phyloP scores from a whole-genome alignment of 2,888 invertebrate species.

The Drosophila anomelani region DNA sequence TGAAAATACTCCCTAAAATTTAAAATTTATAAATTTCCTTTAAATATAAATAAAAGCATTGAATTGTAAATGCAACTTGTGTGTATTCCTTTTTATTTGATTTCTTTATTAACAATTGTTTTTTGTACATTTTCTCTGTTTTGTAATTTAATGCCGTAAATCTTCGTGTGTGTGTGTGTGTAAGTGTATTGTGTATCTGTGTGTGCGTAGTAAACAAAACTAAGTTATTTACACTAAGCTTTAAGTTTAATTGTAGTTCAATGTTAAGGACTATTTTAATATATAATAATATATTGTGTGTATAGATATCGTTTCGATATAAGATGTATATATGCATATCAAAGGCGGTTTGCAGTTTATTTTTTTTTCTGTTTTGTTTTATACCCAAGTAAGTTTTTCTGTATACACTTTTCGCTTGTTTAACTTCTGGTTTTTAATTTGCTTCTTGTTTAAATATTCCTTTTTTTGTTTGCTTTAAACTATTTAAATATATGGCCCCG shows the following conservation, averaged over 20 bases:
- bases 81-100: slow-evolving; percentile 54
- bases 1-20: background rate
- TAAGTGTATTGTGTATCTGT: slow-evolving; percentile 44
- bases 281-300: slow-evolving; percentile 68
- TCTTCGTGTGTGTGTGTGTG: slow-evolving; percentile 52
- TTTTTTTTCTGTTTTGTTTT: background rate
- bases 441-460: slow-evolving; percentile 45
- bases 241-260: slow-evolving; percentile 57
- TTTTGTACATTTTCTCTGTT: slow-evolving; percentile 69
- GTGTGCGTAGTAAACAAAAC: slow-evolving; percentile 76
- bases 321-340: slow-evolving; percentile 71
- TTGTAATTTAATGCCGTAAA: slow-evolving; percentile 71
- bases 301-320: slow-evolving; percentile 50
- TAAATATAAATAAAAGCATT: slow-evolving; percentile 17
- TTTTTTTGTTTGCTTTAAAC: slow-evolving; percentile 58
- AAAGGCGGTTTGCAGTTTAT: slow-evolving; percentile 71
- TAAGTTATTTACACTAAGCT: slow-evolving; percentile 76
- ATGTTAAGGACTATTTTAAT: slow-evolving; percentile 66
- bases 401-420: slow-evolving; percentile 56
- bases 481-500: slow-evolving; percentile 85
- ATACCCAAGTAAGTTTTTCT: slow-evolving; percentile 65
- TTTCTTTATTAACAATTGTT: slow-evolving; percentile 72
- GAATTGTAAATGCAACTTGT: slow-evolving; percentile 66
- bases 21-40: background rate
- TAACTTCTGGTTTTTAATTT: slow-evolving; percentile 44